Evolutionary conservation across 2,113 vertebrate species (phyloP).

Genomic region (Ammodytes marinus): DNA sequence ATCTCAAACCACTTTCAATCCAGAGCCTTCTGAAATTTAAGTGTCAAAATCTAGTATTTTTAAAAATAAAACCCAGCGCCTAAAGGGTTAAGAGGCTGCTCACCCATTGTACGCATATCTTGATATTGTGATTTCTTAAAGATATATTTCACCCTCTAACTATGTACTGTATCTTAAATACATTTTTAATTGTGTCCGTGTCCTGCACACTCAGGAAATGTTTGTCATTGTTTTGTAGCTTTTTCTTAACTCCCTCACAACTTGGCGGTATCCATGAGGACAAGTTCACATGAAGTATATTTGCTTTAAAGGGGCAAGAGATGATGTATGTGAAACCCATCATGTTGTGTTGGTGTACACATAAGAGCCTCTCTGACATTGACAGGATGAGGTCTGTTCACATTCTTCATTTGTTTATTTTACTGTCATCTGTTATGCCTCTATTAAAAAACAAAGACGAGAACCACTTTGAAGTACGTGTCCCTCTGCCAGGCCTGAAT

Average conservation of each 20-base stretch:
- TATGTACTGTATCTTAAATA: neutral
- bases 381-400: constrained; percentile 57
- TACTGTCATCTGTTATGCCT: constrained; percentile 77
- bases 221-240: too few relatives aligned
- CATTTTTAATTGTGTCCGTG: neutral
- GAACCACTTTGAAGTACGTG: constrained; percentile 85
- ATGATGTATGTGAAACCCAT: constrained; percentile 13
- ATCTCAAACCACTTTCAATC: too few relatives aligned
- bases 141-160: neutral
- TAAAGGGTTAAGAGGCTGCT: too few relatives aligned
- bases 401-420: constrained; percentile 82
- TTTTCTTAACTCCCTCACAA: neutral
- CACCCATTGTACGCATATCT: neutral
- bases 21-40: too few relatives aligned
- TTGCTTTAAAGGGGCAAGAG: neutral
- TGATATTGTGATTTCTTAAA: neutral
- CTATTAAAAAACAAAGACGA: constrained; percentile 86
- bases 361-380: constrained; percentile 38
- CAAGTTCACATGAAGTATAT: neutral
- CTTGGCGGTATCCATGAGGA: neutral
- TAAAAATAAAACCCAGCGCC: too few relatives aligned
- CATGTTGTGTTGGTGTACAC: constrained; percentile 17
- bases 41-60: too few relatives aligned
- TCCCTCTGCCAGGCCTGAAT: constrained; percentile 88
- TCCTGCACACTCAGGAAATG: too few relatives aligned